Evolutionary conservation across 1,140 invertebrate species (phyloP).

Genomic region (Dendroctonus valens): DNA sequence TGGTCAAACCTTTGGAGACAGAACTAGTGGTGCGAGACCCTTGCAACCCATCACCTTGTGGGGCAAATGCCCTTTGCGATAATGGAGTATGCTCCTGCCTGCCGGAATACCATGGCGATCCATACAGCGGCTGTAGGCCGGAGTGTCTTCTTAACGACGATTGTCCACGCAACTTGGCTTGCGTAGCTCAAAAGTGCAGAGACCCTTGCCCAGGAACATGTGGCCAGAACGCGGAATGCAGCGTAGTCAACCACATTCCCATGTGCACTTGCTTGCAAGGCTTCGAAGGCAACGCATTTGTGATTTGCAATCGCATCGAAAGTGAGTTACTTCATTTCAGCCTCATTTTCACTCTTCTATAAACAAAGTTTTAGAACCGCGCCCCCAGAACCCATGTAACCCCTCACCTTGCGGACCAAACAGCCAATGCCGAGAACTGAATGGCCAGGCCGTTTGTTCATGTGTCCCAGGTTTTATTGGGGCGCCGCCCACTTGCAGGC

Average conservation of each 20-base stretch:
- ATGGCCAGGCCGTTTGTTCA: constrained; percentile 61
- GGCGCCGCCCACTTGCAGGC: constrained; percentile 66
- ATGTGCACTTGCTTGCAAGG: constrained; percentile 67
- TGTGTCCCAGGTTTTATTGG: constrained; percentile 71
- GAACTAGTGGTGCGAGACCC: constrained; percentile 49
- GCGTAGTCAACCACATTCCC: constrained; percentile 63
- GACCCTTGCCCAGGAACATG: constrained; percentile 69
- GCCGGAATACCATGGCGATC: constrained; percentile 62
- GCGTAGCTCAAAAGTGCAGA: constrained; percentile 62
- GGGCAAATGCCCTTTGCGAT: constrained; percentile 62
- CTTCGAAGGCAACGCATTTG: constrained; percentile 64
- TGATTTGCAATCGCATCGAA: constrained; percentile 58
- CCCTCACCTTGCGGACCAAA: constrained; percentile 72
- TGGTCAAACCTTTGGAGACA: constrained; percentile 54
- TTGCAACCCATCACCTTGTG: constrained; percentile 63
- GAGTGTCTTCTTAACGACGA: constrained; percentile 71
- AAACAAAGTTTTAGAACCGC: neutral
- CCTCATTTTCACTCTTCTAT: neutral
- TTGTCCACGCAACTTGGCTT: constrained; percentile 63
- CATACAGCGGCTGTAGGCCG: constrained; percentile 65
- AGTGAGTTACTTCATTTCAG: constrained; percentile 47
- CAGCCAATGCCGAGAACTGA: constrained; percentile 66
- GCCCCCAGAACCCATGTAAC: constrained; percentile 57
- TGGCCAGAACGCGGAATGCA: constrained; percentile 65
- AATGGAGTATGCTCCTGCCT: constrained; percentile 63